A percentile compares a stretch with the other conserved stretches of the same genome.
These are phyloP conservation scores for Pemphredon lugubris DNA, from an alignment of 2,888 invertebrate species.

Conservation along the genomic window DNA sequence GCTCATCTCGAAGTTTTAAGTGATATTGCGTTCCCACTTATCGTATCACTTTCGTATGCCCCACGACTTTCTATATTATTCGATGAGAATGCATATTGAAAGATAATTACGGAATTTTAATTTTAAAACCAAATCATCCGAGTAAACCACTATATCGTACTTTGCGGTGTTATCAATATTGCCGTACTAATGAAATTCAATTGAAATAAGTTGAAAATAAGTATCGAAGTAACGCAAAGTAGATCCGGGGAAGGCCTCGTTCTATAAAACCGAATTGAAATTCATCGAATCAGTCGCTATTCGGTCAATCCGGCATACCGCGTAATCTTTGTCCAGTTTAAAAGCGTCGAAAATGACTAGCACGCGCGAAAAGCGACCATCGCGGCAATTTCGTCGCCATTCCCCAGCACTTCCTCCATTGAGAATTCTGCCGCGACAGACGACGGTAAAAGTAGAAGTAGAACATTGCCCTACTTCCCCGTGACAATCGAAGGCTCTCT, in stretches of 20 bases:
- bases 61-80: too few relatives aligned
- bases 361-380: constrained; percentile 55
- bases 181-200: too few relatives aligned
- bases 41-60: too few relatives aligned
- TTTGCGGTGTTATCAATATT: neutral
- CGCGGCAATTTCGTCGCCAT: constrained; percentile 50
- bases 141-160: too few relatives aligned
- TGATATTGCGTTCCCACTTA: constrained; percentile 41
- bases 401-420: constrained; percentile 23
- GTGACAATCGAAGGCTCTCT: constrained; percentile 44
- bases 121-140: too few relatives aligned
- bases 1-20: constrained; percentile 34
- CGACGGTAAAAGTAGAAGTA: constrained; percentile 27
- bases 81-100: too few relatives aligned
- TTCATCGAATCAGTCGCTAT: constrained; percentile 31
- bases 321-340: constrained; percentile 52
- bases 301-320: constrained; percentile 44
- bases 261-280: constrained; percentile 24
- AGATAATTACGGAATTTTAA: too few relatives aligned
- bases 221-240: too few relatives aligned
- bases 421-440: constrained; percentile 25
- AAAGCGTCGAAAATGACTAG: constrained; percentile 30
- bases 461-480: constrained; percentile 55
- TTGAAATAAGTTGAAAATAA: too few relatives aligned
- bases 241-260: constrained; percentile 12